These are phyloP conservation scores for Lacanobia wlatinum DNA, from an alignment of 2,888 invertebrate species.

Conservation along the genomic window DNA sequence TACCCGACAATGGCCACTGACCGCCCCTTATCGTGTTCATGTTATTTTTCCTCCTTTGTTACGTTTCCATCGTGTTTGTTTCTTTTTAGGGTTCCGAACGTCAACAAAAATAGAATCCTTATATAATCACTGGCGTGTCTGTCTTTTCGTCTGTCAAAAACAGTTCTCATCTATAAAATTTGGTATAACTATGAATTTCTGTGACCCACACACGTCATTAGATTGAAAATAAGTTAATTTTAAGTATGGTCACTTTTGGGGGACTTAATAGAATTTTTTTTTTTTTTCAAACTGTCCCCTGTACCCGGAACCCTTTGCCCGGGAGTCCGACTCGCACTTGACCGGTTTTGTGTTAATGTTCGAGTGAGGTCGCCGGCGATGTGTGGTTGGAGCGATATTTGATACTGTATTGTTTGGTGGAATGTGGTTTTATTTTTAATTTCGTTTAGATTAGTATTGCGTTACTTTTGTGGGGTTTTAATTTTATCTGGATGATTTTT, in stretches of 20 bases:
- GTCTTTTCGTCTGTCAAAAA: too few species aligned
- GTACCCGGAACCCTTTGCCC: too few species aligned
- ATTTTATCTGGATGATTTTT: background rate
- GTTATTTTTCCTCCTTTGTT: conserved; percentile 59
- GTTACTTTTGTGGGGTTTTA: background rate
- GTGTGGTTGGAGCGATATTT: background rate
- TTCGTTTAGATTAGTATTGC: background rate
- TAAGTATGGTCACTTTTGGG: too few species aligned
- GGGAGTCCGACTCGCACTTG: too few species aligned
- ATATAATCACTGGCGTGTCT: too few species aligned
- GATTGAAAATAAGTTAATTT: too few species aligned
- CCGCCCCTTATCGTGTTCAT: conserved; percentile 52
- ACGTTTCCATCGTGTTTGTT: conserved; percentile 48
- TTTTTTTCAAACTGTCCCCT: too few species aligned
- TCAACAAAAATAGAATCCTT: background rate
- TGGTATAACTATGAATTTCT: too few species aligned
- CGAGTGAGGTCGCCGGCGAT: conserved; percentile 24
- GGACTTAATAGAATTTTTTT: too few species aligned
- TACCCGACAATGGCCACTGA: conserved; percentile 38
- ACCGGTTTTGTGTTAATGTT: conserved; percentile 8
- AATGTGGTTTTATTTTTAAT: background rate
- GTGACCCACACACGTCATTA: too few species aligned
- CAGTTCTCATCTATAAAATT: too few species aligned
- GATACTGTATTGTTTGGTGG: conserved; percentile 1
- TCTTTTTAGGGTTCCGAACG: conserved; percentile 18